These are phyloP conservation scores for Corticium candelabrum DNA, from an alignment of 37 sponge, comb jelly and placozoan genomes.

Conservation along the genomic window DNA sequence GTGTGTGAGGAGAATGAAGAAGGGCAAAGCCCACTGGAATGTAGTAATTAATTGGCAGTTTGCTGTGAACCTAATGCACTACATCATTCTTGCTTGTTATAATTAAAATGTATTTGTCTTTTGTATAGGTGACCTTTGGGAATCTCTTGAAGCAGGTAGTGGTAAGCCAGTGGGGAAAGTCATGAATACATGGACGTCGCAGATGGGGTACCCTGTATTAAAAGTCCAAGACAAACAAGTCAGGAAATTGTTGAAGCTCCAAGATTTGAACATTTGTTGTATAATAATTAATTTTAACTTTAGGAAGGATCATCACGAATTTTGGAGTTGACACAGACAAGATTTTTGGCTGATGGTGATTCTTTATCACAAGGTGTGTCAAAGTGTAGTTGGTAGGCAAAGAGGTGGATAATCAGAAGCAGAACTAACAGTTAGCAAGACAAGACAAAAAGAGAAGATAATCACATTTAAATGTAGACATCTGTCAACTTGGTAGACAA, in stretches of 20 bases:
- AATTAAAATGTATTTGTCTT: no score
- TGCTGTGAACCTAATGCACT: no score
- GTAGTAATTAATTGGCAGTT: no score
- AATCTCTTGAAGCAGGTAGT: constrained; percentile 43
- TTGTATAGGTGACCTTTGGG: constrained; percentile 62
- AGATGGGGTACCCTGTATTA: constrained; percentile 96
- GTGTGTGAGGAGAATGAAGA: no score
- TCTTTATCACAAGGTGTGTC: constrained; percentile 33
- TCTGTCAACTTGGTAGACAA: no score
- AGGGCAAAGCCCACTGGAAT: no score
- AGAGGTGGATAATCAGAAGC: no score
- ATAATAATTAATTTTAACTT: constrained; percentile 24
- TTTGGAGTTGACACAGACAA: constrained; percentile 54
- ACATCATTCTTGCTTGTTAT: no score
- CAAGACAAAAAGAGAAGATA: no score
- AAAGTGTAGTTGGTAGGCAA: no score
- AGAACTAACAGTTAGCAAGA: no score
- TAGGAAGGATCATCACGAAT: constrained; percentile 47
- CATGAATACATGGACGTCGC: constrained; percentile 85
- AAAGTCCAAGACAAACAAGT: constrained; percentile 57
- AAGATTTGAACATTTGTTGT: constrained; percentile 8
- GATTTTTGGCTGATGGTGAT: constrained; percentile 81
- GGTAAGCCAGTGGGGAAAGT: constrained; percentile 61
- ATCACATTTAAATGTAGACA: no score
- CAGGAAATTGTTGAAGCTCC: constrained; percentile 7